Percentiles rank a stretch among this genome's conserved stretches.
These are phyloP conservation scores for Temnothorax nylanderi DNA, from an alignment of 1,140 invertebrate genomes.

Conservation along the genomic window DNA sequence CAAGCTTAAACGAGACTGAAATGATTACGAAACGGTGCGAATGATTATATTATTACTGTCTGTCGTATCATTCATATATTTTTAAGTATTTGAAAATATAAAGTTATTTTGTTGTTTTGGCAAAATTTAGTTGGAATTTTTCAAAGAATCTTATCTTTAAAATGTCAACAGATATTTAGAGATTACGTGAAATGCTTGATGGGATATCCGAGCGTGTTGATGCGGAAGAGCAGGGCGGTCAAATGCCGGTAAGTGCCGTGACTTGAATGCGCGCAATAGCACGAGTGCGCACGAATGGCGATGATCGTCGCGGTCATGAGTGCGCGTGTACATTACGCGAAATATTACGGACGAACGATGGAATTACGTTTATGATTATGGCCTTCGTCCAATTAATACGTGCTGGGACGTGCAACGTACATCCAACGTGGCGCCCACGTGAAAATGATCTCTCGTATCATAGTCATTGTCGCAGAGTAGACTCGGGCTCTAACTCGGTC, in stretches of 20 bases:
- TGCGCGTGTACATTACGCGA: background rate
- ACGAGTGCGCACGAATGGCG: conserved; percentile 26
- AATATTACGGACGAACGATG: background rate
- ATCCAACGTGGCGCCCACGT: conserved; percentile 64
- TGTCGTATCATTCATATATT: too few relatives aligned
- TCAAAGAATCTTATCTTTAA: background rate
- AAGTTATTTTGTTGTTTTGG: background rate
- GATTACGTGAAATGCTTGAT: background rate
- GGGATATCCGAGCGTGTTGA: background rate
- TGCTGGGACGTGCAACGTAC: conserved; percentile 55
- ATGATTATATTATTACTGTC: background rate
- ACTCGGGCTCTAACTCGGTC: conserved; percentile 75
- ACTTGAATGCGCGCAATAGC: conserved; percentile 25
- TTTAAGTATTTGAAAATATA: background rate
- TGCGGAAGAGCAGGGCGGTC: conserved; percentile 19
- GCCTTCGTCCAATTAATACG: conserved; percentile 79
- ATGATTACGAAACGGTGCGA: background rate
- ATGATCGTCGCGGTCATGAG: background rate
- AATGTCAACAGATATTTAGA: background rate
- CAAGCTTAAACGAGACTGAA: background rate
- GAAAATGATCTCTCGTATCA: conserved; percentile 76
- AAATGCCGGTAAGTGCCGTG: conserved; percentile 32
- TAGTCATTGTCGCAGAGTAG: conserved; percentile 64
- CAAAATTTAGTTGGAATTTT: background rate
- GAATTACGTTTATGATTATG: conserved; percentile 79